A percentile compares a stretch with the other conserved stretches of the same genome.
Evolutionary conservation across 2,113 vertebrate species (phyloP).

Genomic region (Serilophus lunatus): DNA sequence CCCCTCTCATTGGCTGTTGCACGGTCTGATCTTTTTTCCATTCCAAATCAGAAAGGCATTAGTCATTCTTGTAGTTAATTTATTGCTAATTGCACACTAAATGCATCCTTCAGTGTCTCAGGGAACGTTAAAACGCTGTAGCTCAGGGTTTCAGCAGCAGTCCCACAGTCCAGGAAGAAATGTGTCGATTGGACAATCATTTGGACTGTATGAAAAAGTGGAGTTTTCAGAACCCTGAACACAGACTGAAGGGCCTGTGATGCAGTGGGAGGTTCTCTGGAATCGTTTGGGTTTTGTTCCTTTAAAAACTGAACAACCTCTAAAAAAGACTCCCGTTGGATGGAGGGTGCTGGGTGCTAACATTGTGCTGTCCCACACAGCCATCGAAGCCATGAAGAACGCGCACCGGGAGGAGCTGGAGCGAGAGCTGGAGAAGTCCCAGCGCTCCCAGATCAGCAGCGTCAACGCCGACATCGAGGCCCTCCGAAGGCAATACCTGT

Average conservation of each 20-base stretch:
- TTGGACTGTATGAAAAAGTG: neutral
- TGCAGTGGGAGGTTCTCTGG: neutral
- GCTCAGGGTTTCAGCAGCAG: neutral
- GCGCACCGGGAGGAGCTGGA: slow-evolving; percentile 92
- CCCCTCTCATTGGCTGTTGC: neutral
- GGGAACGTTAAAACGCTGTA: neutral
- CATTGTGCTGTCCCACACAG: slow-evolving; percentile 34
- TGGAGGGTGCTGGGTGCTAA: neutral
- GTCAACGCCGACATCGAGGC: slow-evolving; percentile 90
- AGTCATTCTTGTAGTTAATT: neutral
- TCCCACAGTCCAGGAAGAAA: neutral
- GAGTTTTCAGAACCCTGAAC: neutral
- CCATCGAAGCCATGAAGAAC: slow-evolving; percentile 99
- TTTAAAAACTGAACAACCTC: neutral
- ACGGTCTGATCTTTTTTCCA: neutral
- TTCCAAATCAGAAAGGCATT: neutral
- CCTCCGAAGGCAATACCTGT: slow-evolving; percentile 90
- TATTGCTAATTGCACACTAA: neutral
- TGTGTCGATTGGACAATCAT: neutral
- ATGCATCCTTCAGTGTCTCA: neutral
- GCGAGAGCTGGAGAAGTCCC: slow-evolving; percentile 87
- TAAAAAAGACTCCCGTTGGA: neutral
- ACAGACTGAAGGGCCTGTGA: neutral
- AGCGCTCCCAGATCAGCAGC: slow-evolving; percentile 90
- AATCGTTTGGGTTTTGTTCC: fast-evolving